Percentiles rank a stretch among this genome's conserved stretches.
These are phyloP conservation scores for Pristionchus exspectatus DNA, from an alignment of 2,888 invertebrate species.

Conservation along the genomic window DNA sequence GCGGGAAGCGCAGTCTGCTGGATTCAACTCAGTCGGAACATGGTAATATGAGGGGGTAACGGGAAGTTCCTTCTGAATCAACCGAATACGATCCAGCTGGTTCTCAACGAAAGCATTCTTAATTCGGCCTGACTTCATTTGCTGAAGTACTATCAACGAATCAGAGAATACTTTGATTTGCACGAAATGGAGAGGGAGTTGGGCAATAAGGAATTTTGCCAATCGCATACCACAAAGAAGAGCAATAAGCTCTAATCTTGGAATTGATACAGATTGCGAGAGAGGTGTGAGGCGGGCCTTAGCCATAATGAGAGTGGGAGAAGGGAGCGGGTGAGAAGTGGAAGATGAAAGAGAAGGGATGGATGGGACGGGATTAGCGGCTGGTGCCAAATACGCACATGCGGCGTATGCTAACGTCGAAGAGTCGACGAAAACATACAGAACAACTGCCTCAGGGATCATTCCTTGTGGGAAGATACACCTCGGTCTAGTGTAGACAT, in stretches of 20 bases:
- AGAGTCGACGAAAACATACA: no score
- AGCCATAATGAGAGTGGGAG: neutral
- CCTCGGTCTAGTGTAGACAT: neutral
- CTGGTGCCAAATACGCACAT: no score
- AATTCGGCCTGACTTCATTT: neutral
- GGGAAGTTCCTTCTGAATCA: neutral
- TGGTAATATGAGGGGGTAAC: neutral
- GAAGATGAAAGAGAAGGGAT: no score
- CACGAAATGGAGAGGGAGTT: neutral
- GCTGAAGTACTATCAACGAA: constrained; percentile 2
- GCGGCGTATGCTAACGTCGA: no score
- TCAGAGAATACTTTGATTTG: constrained; percentile 11
- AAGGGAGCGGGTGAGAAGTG: neutral
- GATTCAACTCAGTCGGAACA: neutral
- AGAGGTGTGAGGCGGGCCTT: neutral
- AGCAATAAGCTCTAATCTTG: neutral
- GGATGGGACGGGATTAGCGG: no score
- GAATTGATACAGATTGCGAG: neutral
- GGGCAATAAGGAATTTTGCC: neutral
- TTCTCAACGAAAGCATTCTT: neutral
- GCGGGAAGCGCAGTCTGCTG: constrained; percentile 14
- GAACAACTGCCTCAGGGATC: no score
- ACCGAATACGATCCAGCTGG: neutral
- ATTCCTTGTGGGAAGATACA: neutral
- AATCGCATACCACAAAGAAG: neutral